A percentile compares a stretch with the other conserved stretches of the same genome.
phyloP scores from a whole-genome alignment of 2,797 vertebrate species.

The Characodon lateralis region DNA sequence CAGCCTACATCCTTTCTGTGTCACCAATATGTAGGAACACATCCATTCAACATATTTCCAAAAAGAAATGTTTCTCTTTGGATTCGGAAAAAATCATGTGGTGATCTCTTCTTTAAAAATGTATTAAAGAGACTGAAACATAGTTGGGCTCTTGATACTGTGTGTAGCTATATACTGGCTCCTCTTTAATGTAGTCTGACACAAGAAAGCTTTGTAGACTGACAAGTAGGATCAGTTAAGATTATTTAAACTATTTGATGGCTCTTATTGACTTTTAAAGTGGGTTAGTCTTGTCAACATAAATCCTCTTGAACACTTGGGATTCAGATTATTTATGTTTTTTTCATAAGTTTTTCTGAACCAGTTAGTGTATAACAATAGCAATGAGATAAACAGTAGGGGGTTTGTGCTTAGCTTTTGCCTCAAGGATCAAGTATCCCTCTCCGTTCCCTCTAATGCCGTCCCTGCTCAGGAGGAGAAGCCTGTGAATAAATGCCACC shows the following conservation, averaged over 20 bases:
- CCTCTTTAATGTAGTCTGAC: conserved; percentile 37
- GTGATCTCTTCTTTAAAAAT: not conserved
- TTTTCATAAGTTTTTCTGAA: conserved; percentile 12
- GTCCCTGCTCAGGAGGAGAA: conserved; percentile 57
- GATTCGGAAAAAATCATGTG: not conserved
- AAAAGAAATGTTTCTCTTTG: not conserved
- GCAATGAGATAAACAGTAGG: conserved; percentile 48
- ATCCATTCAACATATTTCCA: not conserved
- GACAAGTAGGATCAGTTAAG: conserved; percentile 51
- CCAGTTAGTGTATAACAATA: conserved; percentile 24
- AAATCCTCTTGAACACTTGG: conserved; percentile 31
- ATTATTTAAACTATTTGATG: conserved; percentile 21
- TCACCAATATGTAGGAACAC: not conserved
- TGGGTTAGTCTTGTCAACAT: conserved; percentile 33
- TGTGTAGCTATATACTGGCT: conserved; percentile 2
- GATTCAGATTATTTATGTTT: conserved; percentile 27
- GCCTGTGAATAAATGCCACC: conserved; percentile 76
- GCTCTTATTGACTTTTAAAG: conserved; percentile 38
- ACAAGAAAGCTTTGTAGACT: conserved; percentile 32
- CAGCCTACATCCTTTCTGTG: not conserved
- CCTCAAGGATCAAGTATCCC: conserved; percentile 67
- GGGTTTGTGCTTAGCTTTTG: conserved; percentile 57
- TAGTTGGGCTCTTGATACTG: conserved; percentile 12
- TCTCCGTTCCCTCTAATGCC: conserved; percentile 58
- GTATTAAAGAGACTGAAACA: not conserved